Base-by-base conservation (phyloP, 2,888 invertebrate genomes). In the Mylabris sibirica region DNA sequence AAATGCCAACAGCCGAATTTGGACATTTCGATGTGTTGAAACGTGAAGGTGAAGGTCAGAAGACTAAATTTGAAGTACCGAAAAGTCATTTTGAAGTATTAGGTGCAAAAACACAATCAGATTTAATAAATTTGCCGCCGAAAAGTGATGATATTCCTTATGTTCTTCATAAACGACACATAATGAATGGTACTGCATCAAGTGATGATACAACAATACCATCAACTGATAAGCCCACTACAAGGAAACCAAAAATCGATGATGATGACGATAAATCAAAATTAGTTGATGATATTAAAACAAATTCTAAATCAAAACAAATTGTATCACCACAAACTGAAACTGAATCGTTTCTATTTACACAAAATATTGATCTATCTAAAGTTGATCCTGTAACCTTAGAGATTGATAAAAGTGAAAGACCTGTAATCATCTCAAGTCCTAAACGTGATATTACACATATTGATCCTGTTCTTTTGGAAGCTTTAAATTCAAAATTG, bases 131-230 rank as follows among this genome's bases (percentile, higher is more conserved):
- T 78, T 76, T 84, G 64, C 84, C 85, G 1, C 85, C 85, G 2
- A 88, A 88, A 78, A 88, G 87, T 74, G 91, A 91, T 38, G 95
- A 95, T 75, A 95, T 95, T 80, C 93, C 95, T 0, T 95, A 95
- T 78, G 93, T 93, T 6, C 85, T 95, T 63, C 94, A 95, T 81
- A 95, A 95, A 80, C 88, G 94, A 3, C 94, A 95, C 80, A 89
- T 94, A 1, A 93, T 94, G 91, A 95, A 95, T 80, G 94, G 94
- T 0, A 94, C 94, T 0, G 92, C 93, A 0, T 88, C 90, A 0
- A 75, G 85, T 81, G 80, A 82, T 61, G 79, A 79, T 69, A 14
- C 70, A 59, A 17, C 44, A 70, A 74, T n/a, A 24, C 26, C 14
- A 2, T 14, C n/a, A 66, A 59, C 3, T 35, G 26, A 76, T 73